Base-by-base conservation (phyloP, 2,113 vertebrate genomes). In the Cebus imitator region DNA sequence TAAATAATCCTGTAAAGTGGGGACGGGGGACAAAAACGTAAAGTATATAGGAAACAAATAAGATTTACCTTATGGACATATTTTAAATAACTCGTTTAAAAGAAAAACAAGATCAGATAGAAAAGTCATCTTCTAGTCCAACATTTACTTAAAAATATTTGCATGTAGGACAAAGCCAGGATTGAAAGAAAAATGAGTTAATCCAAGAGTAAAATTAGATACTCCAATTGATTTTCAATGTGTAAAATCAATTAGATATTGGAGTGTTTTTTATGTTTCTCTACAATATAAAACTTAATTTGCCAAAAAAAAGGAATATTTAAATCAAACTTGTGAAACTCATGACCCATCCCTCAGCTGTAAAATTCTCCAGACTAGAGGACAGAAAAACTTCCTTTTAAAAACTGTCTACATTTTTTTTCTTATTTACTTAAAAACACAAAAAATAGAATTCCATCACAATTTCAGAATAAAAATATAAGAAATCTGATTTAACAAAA, bases 401-500 rank as follows among this genome's bases (percentile, higher is more conserved):
- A 72, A n/a, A 79, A 96, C 13, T 61, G 55, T 81, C 52, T 87
- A 66, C 1, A 90, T 64, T 32, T 48, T 43, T 43, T 84, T 75
- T 45, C 55, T 85, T 55, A 81, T n/a, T 93, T 88, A 73, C 45
- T 61, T 50, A 92, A 75, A 90, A 86, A 73, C 23, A 82, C n/a
- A 13, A 86, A 90, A 76, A 68, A 12, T 43, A 90, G 80, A 96
- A 57, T 66, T 73, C 7, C 40, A 16, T 82, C 48, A 92, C 9
- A 16, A 43, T 55, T 93, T 82, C 75, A 93, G 64, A 90, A 95
- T 81, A 93, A 76, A 97, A 90, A 75, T 58, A 90, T n/a, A 16
- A 86, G 9, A 86, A 94, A n/a, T 40, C 25, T 75, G 40, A 86
- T 40, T 90, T 66, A 80, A 90, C 48, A 86, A 76, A 90, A 92